These are phyloP conservation scores for Caenorhabditis sp. DNA, from an alignment of 2,888 invertebrate genomes.

Conservation along the genomic window DNA sequence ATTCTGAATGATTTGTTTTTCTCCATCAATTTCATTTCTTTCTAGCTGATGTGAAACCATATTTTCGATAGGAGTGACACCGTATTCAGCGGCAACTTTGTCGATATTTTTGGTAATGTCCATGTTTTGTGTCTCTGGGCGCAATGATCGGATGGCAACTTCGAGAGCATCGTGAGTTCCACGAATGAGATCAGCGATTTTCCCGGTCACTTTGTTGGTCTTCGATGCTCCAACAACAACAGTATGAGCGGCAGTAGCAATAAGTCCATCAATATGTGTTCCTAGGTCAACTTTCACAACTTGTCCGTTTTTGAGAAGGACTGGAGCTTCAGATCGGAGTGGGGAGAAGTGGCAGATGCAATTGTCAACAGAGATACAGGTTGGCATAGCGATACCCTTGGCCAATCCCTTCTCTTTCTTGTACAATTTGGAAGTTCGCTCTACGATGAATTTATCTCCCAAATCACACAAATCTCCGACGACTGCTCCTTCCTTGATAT, in stretches of 20 bases:
- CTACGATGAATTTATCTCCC: slow-evolving; percentile 85
- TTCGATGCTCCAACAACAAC: slow-evolving; percentile 83
- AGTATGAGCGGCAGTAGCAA: slow-evolving; percentile 96
- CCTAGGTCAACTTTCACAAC: slow-evolving; percentile 93
- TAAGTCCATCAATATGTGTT: slow-evolving; percentile 97
- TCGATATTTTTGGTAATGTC: slow-evolving; percentile 66
- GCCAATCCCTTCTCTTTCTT: slow-evolving; percentile 98
- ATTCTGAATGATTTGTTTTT: slow-evolving; percentile 95
- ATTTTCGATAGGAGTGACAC: slow-evolving; percentile 95
- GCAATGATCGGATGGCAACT: slow-evolving; percentile 89
- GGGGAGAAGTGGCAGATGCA: slow-evolving; percentile 99
- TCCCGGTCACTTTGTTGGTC: slow-evolving; percentile 79
- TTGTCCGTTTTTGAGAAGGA: slow-evolving; percentile 79
- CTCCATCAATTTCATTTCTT: slow-evolving; percentile 83
- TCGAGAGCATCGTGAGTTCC: slow-evolving; percentile 95
- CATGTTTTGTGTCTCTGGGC: slow-evolving; percentile 78
- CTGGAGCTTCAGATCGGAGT: slow-evolving; percentile 83
- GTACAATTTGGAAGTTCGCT: slow-evolving; percentile 93
- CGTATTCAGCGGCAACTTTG: slow-evolving; percentile 81
- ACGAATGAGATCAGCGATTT: slow-evolving; percentile 90
- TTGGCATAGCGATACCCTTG: slow-evolving; percentile 94
- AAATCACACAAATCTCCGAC: slow-evolving; percentile 89
- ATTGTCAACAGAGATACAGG: slow-evolving; percentile 97
- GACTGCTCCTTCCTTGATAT: slow-evolving; percentile 86
- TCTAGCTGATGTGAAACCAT: slow-evolving; percentile 82